phyloP scores from a whole-genome alignment of 2,888 invertebrate species.

The Drosophila antonietae region DNA sequence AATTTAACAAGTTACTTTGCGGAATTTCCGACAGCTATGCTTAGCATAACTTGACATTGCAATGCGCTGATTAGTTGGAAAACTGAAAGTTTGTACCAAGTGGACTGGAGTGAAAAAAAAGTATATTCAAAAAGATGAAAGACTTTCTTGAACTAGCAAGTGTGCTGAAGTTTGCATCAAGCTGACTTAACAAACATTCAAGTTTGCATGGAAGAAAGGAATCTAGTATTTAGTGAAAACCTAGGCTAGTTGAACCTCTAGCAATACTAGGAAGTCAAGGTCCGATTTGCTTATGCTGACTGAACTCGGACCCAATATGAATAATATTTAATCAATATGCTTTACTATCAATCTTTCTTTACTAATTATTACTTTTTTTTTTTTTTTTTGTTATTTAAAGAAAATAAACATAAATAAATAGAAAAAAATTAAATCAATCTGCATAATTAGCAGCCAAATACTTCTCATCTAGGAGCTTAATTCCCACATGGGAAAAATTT shows the following conservation, averaged over 20 bases:
- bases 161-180: background rate
- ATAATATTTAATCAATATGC: no score
- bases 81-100: background rate
- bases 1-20: constrained; percentile 52
- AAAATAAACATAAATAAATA: no score
- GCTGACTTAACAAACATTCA: background rate
- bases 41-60: constrained; percentile 10
- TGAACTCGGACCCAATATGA: background rate
- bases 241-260: no score
- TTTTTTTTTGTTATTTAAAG: no score
- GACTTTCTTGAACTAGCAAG: background rate
- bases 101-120: background rate
- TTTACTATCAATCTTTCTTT: no score
- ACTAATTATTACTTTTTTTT: no score
- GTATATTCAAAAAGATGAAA: background rate
- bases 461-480: background rate
- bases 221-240: no score
- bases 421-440: no score
- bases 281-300: background rate
- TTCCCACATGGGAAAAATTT: background rate
- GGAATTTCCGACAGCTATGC: constrained; percentile 19
- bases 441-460: no score
- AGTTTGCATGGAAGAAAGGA: background rate
- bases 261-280: no score
- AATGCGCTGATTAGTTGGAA: constrained; percentile 2